Base-by-base conservation (phyloP, 2,797 vertebrate species). In the Parauchenoglanis punctatus region DNA sequence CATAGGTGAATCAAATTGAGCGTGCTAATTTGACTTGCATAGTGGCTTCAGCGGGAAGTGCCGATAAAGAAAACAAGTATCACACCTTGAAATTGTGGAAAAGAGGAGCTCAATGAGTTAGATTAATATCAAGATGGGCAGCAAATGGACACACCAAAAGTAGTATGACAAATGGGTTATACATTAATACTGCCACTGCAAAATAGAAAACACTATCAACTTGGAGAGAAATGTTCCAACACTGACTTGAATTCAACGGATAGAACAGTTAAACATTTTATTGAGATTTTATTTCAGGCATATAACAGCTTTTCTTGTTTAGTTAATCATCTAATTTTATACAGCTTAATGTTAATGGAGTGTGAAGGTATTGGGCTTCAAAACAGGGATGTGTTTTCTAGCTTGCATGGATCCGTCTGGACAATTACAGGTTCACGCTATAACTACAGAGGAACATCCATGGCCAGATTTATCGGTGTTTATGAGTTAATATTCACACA, bases 21-120 rank as follows among this genome's bases (percentile, higher is more conserved):
- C 54, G 1, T 59, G 35, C 31, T 15, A 25, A 81, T 81, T 81
- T 81, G 56, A 81, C 77, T 81, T 61, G 77, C 77, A 81, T 5
- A 54, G 49, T 77, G n/a, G 1, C 75, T 77, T n/a, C 49, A 77
- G 75, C 15, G 7, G 73, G 49, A 77, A 52, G 10, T 54, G 5
- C 31, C 15, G 77, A 81, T 40, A 59, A 61, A 35, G 10, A 81
- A 81, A 59, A 61, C 17, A 25, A 61, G 31, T 0, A 56, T 59
- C 56, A 81, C 77, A 59, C 77, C 77, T 18, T 80, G 4, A 23
- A 80, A 31, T 1, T 54, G 46, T 54, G 73, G 46, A 76, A 77
- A 28, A 20, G 17, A 77, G 56, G 15, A 17, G 13, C 75, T 76
- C 25, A 25, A 7, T 52, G 15, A 54, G 7, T 31, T 15, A 54